Conservation (phyloP, 2,113 vertebrate species). For the Tiliqua scincoides region DNA sequence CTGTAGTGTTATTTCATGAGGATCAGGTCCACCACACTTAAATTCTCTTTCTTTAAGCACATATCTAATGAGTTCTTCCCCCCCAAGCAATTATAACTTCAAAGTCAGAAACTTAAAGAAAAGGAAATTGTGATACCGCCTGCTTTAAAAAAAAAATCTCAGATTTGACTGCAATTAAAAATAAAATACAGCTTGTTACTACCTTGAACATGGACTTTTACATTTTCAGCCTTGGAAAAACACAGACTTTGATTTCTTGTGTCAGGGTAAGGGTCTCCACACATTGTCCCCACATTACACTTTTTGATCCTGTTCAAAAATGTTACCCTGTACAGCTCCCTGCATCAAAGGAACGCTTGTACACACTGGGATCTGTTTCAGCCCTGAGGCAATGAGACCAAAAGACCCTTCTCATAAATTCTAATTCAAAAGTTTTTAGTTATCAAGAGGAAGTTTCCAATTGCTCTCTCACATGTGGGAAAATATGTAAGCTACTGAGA, state of each 20-base stretch:
- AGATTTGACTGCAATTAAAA: constrained; percentile 65
- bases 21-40: constrained; percentile 33
- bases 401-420: constrained; percentile 78
- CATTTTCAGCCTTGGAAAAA: constrained; percentile 68
- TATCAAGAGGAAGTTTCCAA: constrained; percentile 80
- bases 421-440: constrained; percentile 76
- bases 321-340: constrained; percentile 70
- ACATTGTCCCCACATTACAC: constrained; percentile 70
- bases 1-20: constrained; percentile 34
- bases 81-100: constrained; percentile 67
- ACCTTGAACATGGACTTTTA: constrained; percentile 53
- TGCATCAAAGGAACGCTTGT: constrained; percentile 65
- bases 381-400: constrained; percentile 69
- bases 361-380: constrained; percentile 72
- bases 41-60: constrained; percentile 61
- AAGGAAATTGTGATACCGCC: constrained; percentile 68
- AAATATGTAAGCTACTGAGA: constrained; percentile 78
- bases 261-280: constrained; percentile 67
- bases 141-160: constrained; percentile 47
- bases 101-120: constrained; percentile 69
- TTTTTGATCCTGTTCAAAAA: constrained; percentile 75
- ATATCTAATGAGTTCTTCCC: constrained; percentile 45
- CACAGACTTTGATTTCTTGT: constrained; percentile 56
- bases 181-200: constrained; percentile 61
- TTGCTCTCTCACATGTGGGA: constrained; percentile 80